Percentiles rank a stretch among this genome's conserved stretches.
phyloP scores from a whole-genome alignment of 64 coral and sea anemone species.

The Catalaphyllia jardinei region DNA sequence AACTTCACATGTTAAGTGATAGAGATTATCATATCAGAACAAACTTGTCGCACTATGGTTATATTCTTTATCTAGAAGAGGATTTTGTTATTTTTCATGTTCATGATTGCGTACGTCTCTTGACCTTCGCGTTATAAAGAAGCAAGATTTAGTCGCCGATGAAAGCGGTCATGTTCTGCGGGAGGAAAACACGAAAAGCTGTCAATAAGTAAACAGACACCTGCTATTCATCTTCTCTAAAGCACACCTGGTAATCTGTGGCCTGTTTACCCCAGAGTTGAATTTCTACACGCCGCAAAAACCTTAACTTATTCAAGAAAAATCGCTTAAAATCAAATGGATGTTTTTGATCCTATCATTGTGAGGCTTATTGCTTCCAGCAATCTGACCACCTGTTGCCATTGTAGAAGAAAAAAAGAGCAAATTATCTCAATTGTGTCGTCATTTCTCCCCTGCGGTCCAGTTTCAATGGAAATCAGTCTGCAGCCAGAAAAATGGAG shows the following conservation, averaged over 20 bases:
- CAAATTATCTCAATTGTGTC: conserved; percentile 36
- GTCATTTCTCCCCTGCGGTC: background rate
- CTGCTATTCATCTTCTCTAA: background rate
- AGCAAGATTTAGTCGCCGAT: background rate
- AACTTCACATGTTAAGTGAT: no score
- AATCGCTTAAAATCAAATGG: background rate
- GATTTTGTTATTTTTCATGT: background rate
- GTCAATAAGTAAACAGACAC: conserved; percentile 1
- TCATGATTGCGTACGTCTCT: background rate
- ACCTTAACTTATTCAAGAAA: background rate
- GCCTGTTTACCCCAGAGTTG: background rate
- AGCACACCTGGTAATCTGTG: no score
- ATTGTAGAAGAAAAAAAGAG: background rate
- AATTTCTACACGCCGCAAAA: background rate
- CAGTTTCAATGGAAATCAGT: conserved; percentile 20
- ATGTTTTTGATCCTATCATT: background rate
- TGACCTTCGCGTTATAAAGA: background rate
- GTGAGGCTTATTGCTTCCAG: background rate
- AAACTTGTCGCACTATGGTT: background rate
- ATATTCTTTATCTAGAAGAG: background rate
- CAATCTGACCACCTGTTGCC: conserved; percentile 4
- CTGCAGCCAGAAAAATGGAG: background rate
- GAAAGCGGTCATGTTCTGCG: background rate
- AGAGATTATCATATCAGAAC: no score
- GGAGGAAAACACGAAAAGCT: background rate